A percentile compares a stretch with the other conserved stretches of the same genome.
phyloP scores from a whole-genome alignment of 2,888 invertebrate species.

The Drosophila setosimentum region DNA sequence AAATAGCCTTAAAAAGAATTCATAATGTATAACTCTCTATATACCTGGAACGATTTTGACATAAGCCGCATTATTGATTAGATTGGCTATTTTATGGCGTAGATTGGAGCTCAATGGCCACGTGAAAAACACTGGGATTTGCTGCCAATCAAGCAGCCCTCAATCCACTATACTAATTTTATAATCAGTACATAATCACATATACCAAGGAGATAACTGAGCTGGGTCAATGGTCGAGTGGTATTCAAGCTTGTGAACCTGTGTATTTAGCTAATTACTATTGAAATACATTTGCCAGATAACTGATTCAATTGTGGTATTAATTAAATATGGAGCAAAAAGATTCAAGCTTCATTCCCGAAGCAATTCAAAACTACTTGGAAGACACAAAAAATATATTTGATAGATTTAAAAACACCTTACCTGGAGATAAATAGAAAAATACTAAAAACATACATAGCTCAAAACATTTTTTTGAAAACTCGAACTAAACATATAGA shows the following conservation, averaged over 20 bases:
- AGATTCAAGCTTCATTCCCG: neutral
- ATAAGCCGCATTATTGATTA: constrained; percentile 42
- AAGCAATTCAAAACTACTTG: neutral
- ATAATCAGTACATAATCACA: constrained; percentile 46
- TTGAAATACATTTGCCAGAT: constrained; percentile 23
- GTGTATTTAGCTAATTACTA: constrained; percentile 27
- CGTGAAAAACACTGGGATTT: constrained; percentile 28
- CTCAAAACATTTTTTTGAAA: neutral
- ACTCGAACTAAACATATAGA: neutral
- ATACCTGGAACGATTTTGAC: neutral
- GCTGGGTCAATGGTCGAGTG: constrained; percentile 57
- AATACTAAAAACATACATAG: neutral
- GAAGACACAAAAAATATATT: neutral
- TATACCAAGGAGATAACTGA: constrained; percentile 26
- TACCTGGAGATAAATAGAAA: neutral
- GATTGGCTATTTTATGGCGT: constrained; percentile 42
- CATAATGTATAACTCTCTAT: neutral
- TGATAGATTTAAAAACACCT: neutral
- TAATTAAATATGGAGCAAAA: neutral
- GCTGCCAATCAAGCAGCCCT: constrained; percentile 6
- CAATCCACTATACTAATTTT: constrained; percentile 36
- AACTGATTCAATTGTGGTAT: neutral
- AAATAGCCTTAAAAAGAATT: neutral
- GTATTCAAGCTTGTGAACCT: constrained; percentile 17
- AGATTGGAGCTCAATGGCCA: constrained; percentile 29